Base-by-base conservation (phyloP, 1,140 invertebrate species). In the Apis florea region DNA sequence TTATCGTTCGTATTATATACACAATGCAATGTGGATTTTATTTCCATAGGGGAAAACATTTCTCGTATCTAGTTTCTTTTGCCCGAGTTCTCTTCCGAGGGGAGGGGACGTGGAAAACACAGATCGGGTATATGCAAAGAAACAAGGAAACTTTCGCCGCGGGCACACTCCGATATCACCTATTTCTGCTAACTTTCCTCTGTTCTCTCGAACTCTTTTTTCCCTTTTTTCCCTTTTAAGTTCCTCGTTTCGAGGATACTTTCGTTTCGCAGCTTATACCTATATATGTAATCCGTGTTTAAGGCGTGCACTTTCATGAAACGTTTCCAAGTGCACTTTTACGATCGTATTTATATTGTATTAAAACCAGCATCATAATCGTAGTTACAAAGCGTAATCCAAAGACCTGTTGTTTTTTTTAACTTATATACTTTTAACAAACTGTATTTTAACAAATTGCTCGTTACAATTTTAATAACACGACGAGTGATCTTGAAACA, bases 71-170 rank as follows among this genome's bases (percentile, higher is more conserved):
- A 4, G 19, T 58, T 24, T 31, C 47, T 4, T 17, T 19, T 9
- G 21, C 21, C 15, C 21, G 21, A 72, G 19, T 59, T 72, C 54
- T 47, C 31, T 13, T 24, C 19, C 19, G 40, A 58, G 24, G n/a
- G n/a, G n/a, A n/a, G n/a, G n/a, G 13, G 54, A n/a, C 17, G 11
- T 17, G 21, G 26, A 56, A 31, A 31, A 70, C 69, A 70, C n/a
- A 12, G 69, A 51, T 71, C 69, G 53, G 11, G 53, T 40, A 53
- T 67, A 67, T 59, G 66, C 75, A 78, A 56, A 26, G 51, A 72
- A 72, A 58, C 70, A 72, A 56, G 70, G 53, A 51, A 78, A 67
- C 66, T 78, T 78, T 69, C 53, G 21, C 53, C 31, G 10, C n/a
- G 15, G n/a, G 31, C 13, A 58, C 31, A 53, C 54, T 40, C 40